Evolutionary conservation across 1,140 invertebrate genomes (phyloP).

Genomic region (Ganaspis sp.): DNA sequence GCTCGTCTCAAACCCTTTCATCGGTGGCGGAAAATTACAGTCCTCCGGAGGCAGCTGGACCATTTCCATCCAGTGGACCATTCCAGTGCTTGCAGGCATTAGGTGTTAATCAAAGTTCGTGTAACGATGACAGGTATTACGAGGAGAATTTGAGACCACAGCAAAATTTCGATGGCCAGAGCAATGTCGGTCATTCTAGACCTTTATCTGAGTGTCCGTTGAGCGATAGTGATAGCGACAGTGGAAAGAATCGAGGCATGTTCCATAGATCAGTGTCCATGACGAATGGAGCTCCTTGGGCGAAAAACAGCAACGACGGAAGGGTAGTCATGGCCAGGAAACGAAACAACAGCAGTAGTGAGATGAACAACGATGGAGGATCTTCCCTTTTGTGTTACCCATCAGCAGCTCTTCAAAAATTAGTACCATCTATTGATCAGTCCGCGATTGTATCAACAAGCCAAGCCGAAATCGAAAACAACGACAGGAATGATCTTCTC

Average conservation of each 20-base stretch:
- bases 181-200: not conserved
- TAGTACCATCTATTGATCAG: constrained; percentile 81
- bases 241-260: constrained; percentile 76
- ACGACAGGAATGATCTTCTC: constrained; percentile 76
- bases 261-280: constrained; percentile 84
- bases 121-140: constrained; percentile 78
- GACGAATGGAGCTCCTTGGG: constrained; percentile 80
- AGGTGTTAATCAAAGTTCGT: constrained; percentile 78
- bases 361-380: constrained; percentile 80
- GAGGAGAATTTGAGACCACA: constrained; percentile 76
- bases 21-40: constrained; percentile 80
- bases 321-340: constrained; percentile 81
- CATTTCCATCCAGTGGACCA: constrained; percentile 81
- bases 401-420: constrained; percentile 84
- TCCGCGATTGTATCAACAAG: constrained; percentile 75
- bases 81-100: constrained; percentile 88
- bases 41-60: constrained; percentile 76
- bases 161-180: constrained; percentile 40
- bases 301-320: constrained; percentile 79
- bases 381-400: constrained; percentile 90
- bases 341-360: constrained; percentile 84
- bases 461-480: constrained; percentile 66
- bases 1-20: constrained; percentile 79
- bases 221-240: constrained; percentile 78
- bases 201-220: constrained; percentile 78